Evolutionary conservation across 1,140 invertebrate species (phyloP), one percentile per base, ranked within the genome.

Genomic region (Antheraea pernyi): DNA sequence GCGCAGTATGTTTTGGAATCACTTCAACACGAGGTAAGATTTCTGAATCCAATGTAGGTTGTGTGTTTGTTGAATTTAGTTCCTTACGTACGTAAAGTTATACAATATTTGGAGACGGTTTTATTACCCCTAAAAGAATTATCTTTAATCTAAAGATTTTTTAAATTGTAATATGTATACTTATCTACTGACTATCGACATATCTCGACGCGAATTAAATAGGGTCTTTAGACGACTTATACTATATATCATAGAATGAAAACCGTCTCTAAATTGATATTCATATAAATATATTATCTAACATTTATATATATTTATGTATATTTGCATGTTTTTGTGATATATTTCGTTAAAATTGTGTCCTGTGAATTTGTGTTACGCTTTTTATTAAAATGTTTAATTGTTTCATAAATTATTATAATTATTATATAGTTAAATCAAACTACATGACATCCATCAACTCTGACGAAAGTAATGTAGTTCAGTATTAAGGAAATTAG

Each of bases 1-100:
- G 95, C 95, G 95, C 96, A 98, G 97, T 97, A 96, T 97, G 94
- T 98, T 98, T 96, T 98, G 97, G 97, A 98, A 97, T 95, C 97
- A 98, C 96, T 98, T 98, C 97, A 98, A 98, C 93, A 96, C 97
- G 95, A 98, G 97, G 97, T 98, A 98, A 98, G 97, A 95, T 82
- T 82, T 89, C 81, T 79, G 65, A 80, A 69, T 70, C 69, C 71
- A 82, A 80, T 74, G 67, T 82, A 84, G 82, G 88, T 72, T 86
- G 80, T 85, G 84, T 86, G 82, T 66, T 70, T 70, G 59, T 65
- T 66, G 36, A 58, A 73, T 65, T 63, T 73, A 73, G 65, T 59
- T 37, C n/a, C 39, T 16, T 67, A 67, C 18, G 11, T 67, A 48
- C 59, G 42, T 74, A 65, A 69, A 75, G 70, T 65, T 72, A 65